phyloP scores from a whole-genome alignment of 1,140 invertebrate genomes.

The Gonatopus flavifemur region DNA sequence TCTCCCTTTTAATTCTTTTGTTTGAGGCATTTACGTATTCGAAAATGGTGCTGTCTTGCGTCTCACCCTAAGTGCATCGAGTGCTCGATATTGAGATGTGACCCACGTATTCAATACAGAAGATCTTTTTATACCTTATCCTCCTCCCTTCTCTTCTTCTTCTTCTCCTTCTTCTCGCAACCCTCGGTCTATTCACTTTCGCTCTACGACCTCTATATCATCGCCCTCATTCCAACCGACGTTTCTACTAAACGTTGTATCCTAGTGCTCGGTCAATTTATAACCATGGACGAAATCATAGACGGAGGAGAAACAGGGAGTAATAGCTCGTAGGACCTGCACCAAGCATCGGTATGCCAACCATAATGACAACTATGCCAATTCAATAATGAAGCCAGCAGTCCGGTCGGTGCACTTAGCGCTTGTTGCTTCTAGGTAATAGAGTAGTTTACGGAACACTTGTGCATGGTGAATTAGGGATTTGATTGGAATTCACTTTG shows the following conservation, averaged over 20 bases:
- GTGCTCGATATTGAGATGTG: slow-evolving; percentile 43
- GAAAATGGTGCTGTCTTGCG: too few species aligned
- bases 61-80: slow-evolving; percentile 35
- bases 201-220: background rate
- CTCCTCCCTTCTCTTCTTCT: background rate
- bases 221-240: slow-evolving; percentile 9
- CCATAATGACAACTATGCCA: too few species aligned
- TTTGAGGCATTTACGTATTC: too few species aligned
- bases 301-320: slow-evolving; percentile 23
- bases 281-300: too few species aligned
- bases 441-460: too few species aligned
- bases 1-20: too few species aligned
- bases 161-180: background rate
- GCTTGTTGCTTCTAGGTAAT: too few species aligned
- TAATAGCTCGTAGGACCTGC: slow-evolving; percentile 25
- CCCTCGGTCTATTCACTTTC: background rate
- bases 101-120: slow-evolving; percentile 46
- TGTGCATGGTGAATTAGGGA: too few species aligned
- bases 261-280: slow-evolving; percentile 29
- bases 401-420: too few species aligned
- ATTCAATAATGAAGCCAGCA: too few species aligned
- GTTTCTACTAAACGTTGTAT: slow-evolving; percentile 20
- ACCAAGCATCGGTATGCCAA: slow-evolving; percentile 15
- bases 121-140: slow-evolving; percentile 17
- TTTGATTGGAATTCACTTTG: too few species aligned